Evolutionary conservation across 1,140 invertebrate genomes (phyloP), one percentile per base, ranked within the genome.

Genomic region (Brachionus sp.): DNA sequence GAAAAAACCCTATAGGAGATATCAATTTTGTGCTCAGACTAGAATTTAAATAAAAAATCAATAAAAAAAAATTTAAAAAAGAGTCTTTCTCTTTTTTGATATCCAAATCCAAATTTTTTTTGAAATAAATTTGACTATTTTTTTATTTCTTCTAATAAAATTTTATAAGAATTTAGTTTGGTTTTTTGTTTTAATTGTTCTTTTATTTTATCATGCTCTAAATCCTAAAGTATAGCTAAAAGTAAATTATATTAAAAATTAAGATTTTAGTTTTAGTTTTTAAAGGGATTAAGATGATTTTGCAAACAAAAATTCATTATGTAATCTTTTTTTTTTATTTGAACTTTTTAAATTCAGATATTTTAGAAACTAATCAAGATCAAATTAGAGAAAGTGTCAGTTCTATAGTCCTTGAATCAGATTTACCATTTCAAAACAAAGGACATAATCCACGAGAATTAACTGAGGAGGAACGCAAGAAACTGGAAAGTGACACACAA

Each of bases 401-500:
- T 12, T 25, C 16, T 10, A 3, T 23, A 23, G 12, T 46, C 16
- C 39, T 46, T 29, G 70, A 75, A 46, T 23, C 39, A 10, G 70
- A 46, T 35, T 39, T 33, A 23, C 42, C 42, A 25, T 66, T 80
- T 57, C 77, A 80, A 23, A 37, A 80, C 12, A 80, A 80, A 66
- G 50, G 77, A 0, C 12, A 80, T 50, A 44, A 62, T 6, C 50
- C 62, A 19, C 19, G 77, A 6, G 50, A 57, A 25, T 44, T 80
- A 42, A 62, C 6, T 19, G 77, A 37, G 25, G 77, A 80, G 3
- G 77, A 80, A 50, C 6, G 10, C 19, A 37, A 35, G 29, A 80
- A 80, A 29, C 50, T 80, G 4, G 77, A 57, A 57, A 80, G 29
- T 13, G 80, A 82, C 23, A 25, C n/a, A 19, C n/a, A 82, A 42